These are phyloP conservation scores for Chaetura pelagica DNA, from an alignment of 2,113 vertebrate species.

Conservation along the genomic window DNA sequence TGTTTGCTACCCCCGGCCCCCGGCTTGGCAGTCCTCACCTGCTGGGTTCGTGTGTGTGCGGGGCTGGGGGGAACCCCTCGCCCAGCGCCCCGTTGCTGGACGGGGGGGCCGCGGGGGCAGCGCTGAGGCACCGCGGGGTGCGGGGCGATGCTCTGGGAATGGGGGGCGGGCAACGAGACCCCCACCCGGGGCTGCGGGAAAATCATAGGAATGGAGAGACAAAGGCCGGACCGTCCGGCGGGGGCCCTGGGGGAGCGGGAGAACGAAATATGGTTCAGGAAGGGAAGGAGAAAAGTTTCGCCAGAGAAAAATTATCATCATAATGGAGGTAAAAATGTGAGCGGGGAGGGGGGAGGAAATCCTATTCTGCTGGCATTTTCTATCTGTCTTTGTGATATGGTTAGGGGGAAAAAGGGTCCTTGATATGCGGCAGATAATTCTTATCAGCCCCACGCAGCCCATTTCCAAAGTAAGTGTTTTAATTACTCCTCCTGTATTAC, in stretches of 20 bases:
- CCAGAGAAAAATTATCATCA: constrained; percentile 70
- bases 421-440: constrained; percentile 79
- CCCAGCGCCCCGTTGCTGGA: background rate
- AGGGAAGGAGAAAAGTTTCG: constrained; percentile 56
- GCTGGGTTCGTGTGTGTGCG: background rate
- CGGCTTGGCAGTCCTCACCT: background rate
- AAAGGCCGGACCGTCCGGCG: constrained; percentile 9
- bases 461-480: constrained; percentile 81
- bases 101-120: background rate
- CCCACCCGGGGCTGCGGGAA: background rate
- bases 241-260: constrained; percentile 4
- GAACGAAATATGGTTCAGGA: constrained; percentile 30
- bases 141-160: background rate
- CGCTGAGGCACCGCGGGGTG: background rate
- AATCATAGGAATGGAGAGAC: constrained; percentile 3
- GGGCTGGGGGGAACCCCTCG: background rate
- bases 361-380: constrained; percentile 78
- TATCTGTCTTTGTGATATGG: constrained; percentile 78
- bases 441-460: constrained; percentile 81
- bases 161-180: background rate
- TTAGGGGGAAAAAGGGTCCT: constrained; percentile 76
- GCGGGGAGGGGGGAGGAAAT: background rate
- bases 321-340: constrained; percentile 71
- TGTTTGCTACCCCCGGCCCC: background rate
- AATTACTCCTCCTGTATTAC: constrained; percentile 78